Evolutionary conservation across 2,888 invertebrate genomes (phyloP).

Genomic region (Heliconius charithonia): DNA sequence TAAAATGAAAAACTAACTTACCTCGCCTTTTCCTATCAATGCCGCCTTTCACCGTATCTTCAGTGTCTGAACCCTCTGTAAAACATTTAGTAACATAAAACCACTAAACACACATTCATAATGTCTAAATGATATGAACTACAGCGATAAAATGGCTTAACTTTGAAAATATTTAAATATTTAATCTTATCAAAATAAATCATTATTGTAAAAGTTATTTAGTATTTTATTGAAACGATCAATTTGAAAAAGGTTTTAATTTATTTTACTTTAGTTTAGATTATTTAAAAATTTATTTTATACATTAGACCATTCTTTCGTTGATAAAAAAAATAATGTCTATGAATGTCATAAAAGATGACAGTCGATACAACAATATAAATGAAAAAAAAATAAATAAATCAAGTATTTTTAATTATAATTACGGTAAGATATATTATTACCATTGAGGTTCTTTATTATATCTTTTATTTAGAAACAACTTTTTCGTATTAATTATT

Average conservation of each 20-base stretch:
- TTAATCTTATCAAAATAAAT: neutral
- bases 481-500: no score
- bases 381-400: neutral
- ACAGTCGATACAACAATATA: neutral
- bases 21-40: constrained; percentile 74
- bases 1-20: constrained; percentile 53
- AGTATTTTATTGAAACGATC: no score
- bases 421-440: no score
- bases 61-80: constrained; percentile 80
- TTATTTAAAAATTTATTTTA: no score
- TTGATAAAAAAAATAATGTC: neutral
- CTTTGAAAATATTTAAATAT: neutral
- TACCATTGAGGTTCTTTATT: no score
- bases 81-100: constrained; percentile 70
- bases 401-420: no score
- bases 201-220: no score
- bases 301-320: neutral
- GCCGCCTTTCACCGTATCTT: constrained; percentile 72
- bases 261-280: neutral
- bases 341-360: neutral
- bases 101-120: constrained; percentile 54
- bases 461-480: no score
- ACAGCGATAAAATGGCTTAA: constrained; percentile 4
- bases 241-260: neutral
- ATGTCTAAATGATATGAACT: constrained; percentile 15